A percentile compares a stretch with the other conserved stretches of the same genome.
Conservation (phyloP, 2,797 vertebrate species). For the Dallia pectoralis region DNA sequence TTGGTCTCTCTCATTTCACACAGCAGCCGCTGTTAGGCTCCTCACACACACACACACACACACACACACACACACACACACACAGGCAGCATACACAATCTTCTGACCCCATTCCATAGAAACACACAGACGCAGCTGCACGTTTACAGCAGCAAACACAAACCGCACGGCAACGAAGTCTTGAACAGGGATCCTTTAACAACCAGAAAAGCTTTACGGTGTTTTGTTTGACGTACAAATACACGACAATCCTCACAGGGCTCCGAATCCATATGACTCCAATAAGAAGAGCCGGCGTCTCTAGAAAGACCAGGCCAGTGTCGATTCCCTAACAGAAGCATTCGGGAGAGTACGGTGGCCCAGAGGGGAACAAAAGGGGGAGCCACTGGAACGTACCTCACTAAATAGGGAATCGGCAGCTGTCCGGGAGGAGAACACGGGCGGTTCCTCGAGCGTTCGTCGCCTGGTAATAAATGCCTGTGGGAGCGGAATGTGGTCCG, state of each 20-base stretch:
- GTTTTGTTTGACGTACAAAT: not conserved
- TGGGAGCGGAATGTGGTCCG: not conserved
- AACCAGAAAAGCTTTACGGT: not conserved
- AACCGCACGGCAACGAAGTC: not conserved
- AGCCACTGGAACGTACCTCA: not conserved
- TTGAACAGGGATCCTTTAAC: not conserved
- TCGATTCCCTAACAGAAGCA: not conserved
- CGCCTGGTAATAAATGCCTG: conserved; percentile 19
- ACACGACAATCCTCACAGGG: not conserved
- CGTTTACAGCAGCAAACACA: not conserved
- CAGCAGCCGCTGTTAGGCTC: conserved; percentile 15
- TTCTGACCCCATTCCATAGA: not conserved
- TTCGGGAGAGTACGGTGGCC: not conserved
- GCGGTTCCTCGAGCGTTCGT: not conserved
- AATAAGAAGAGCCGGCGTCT: not conserved
- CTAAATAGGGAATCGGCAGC: not conserved
- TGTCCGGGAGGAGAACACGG: not conserved
- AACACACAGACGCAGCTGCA: not conserved
- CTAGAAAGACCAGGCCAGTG: not conserved
- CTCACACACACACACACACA: conserved; percentile 25
- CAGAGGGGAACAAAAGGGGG: too few species aligned
- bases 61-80: conserved; percentile 16
- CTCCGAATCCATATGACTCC: not conserved
- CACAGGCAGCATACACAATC: conserved; percentile 15
- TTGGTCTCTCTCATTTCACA: conserved; percentile 43